These are phyloP conservation scores for Ranitomeya imitator DNA, from an alignment of 2,113 vertebrate genomes.

Conservation along the genomic window DNA sequence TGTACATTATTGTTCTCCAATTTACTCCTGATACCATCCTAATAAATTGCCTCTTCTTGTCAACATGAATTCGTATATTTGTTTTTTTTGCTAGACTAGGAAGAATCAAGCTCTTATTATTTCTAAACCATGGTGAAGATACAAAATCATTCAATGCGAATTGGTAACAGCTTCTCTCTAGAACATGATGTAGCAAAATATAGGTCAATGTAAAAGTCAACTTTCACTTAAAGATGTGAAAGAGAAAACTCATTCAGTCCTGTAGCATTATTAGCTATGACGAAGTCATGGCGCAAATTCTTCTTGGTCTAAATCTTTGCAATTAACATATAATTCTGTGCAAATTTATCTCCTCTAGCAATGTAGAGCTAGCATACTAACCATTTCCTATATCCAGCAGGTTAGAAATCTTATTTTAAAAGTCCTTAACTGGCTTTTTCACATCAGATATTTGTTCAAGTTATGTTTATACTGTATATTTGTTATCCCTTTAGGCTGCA, in stretches of 20 bases:
- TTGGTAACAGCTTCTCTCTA: neutral
- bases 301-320: too few species aligned
- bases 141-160: slow-evolving; percentile 8
- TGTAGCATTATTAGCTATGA: too few species aligned
- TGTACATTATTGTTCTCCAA: neutral
- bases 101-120: slow-evolving; percentile 8
- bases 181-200: neutral
- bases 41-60: neutral
- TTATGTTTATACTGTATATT: too few species aligned
- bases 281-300: too few species aligned
- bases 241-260: neutral
- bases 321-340: too few species aligned
- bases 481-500: too few species aligned
- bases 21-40: neutral
- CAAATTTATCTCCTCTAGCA: too few species aligned
- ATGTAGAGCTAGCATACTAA: too few species aligned
- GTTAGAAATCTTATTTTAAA: too few species aligned
- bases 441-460: too few species aligned
- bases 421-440: too few species aligned
- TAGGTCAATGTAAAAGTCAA: slow-evolving; percentile 9
- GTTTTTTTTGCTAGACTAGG: neutral
- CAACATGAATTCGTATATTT: neutral
- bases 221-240: neutral
- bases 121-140: neutral
- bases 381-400: too few species aligned